phyloP scores from a whole-genome alignment of 2,113 vertebrate genomes.

The Cepphus grylle region DNA sequence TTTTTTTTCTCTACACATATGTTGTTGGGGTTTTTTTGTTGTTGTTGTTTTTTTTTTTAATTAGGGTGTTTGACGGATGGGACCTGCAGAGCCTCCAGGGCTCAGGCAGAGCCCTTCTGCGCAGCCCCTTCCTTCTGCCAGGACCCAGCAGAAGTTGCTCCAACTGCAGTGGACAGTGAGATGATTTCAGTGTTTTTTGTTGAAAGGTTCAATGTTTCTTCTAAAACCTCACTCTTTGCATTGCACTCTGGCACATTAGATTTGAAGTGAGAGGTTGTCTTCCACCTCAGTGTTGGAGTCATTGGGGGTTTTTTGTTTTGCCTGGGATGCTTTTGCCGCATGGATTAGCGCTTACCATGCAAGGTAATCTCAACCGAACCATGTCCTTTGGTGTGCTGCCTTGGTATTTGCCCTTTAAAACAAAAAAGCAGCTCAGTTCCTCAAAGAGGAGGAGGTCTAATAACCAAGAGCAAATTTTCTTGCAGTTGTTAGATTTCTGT shows the following conservation, averaged over 20 bases:
- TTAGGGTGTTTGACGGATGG: rapidly evolving
- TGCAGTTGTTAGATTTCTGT: background rate
- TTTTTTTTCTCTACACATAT: background rate
- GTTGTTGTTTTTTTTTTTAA: background rate
- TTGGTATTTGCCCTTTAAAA: background rate
- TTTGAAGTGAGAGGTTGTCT: background rate
- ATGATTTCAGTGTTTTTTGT: background rate
- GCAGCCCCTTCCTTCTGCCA: background rate
- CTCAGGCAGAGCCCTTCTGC: background rate
- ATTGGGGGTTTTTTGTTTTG: background rate
- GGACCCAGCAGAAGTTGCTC: background rate
- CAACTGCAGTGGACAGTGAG: background rate
- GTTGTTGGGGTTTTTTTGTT: rapidly evolving
- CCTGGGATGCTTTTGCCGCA: background rate
- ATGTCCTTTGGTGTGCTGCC: background rate
- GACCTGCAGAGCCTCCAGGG: background rate
- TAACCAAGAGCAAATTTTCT: background rate
- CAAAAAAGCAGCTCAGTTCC: background rate
- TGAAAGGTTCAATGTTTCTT: background rate
- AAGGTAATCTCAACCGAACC: background rate
- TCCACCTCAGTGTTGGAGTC: background rate
- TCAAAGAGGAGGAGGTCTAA: background rate
- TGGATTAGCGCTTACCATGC: background rate
- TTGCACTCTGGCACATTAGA: background rate
- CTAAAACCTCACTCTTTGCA: background rate